Base-by-base conservation (phyloP, 2,113 vertebrate genomes). In the Haemorhous mexicanus region DNA sequence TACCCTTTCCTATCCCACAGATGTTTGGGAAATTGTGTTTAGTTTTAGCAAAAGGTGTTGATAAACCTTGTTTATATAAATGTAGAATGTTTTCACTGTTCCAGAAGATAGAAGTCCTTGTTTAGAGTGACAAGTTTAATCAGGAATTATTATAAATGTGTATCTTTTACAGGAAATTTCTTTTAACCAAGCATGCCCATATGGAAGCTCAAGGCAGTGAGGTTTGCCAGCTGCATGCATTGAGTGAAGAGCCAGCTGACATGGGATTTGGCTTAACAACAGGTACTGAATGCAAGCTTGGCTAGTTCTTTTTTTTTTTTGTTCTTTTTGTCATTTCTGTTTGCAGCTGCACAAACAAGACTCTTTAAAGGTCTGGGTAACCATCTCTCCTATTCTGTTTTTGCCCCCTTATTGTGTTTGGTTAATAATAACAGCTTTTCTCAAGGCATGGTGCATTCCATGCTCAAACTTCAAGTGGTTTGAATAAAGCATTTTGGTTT, bases 141-240 rank as follows among this genome's bases (percentile, higher is more conserved):
- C 5, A 2, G 27, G 49, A 79, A 20, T 94, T 47, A 64, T 66
- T 90, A 74, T 67, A 82, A 93, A 63, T 28, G 9, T 49, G n/a
- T 64, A 6, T 88, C 56, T 69, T 95, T 88, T 95, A 72, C 88
- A 99, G 99, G 94, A 99, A 99, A 97, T 99, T 98, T 96, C 98
- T 99, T 92, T 97, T 99, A 97, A 99, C 98, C 39, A 99, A 99
- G 88, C 98, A 97, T 56, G 97, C 98, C 93, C 98, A 98, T 84
- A 98, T 98, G 90, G 98, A 97, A 47, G 97, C 98, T 73, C 98
- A 98, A 82, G 98, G 98, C 70, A 98, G 98, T 46, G 98, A 97
- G 17, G 98, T 98, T 82, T 99, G 99, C 97, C 99, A 99, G 92
- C 97, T 99, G 28, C 98, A 99, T 91, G 83, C 97, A 64, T 66